Conservation (phyloP, 2,888 invertebrate genomes). For the Ametastegia equiseti region DNA sequence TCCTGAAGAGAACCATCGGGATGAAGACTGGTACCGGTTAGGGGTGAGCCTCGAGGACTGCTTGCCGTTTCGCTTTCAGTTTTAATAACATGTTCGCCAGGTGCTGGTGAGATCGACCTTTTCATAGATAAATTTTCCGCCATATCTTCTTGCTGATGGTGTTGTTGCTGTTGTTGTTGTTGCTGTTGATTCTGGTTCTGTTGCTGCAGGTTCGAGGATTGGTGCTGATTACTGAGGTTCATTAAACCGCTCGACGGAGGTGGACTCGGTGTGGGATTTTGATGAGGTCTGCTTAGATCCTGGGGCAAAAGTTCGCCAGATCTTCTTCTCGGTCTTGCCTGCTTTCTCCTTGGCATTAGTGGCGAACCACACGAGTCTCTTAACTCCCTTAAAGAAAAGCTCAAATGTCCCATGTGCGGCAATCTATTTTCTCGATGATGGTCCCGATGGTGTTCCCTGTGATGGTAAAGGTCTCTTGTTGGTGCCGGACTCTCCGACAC, state of each 20-base stretch:
- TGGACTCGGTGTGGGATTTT: slow-evolving; percentile 71
- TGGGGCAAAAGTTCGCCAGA: slow-evolving; percentile 86
- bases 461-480: slow-evolving; percentile 76
- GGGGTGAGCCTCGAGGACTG: slow-evolving; percentile 71
- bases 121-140: slow-evolving; percentile 74
- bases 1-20: slow-evolving; percentile 72
- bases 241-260: slow-evolving; percentile 63
- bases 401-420: slow-evolving; percentile 74
- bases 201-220: slow-evolving; percentile 51
- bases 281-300: slow-evolving; percentile 78
- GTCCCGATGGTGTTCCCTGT: slow-evolving; percentile 71
- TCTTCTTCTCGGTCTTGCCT: slow-evolving; percentile 90
- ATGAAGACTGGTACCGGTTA: slow-evolving; percentile 65
- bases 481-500: slow-evolving; percentile 73
- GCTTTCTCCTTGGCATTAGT: slow-evolving; percentile 87
- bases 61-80: slow-evolving; percentile 71
- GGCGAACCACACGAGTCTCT: slow-evolving; percentile 84
- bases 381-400: slow-evolving; percentile 69
- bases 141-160: slow-evolving; percentile 65
- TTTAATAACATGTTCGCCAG: slow-evolving; percentile 77
- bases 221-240: slow-evolving; percentile 61
- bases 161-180: slow-evolving; percentile 54
- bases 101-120: slow-evolving; percentile 70
- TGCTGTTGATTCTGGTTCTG: slow-evolving; percentile 58
- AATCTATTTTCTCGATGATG: slow-evolving; percentile 75